Base-by-base conservation (phyloP, 2,888 invertebrate genomes). In the Apotomis capreana region DNA sequence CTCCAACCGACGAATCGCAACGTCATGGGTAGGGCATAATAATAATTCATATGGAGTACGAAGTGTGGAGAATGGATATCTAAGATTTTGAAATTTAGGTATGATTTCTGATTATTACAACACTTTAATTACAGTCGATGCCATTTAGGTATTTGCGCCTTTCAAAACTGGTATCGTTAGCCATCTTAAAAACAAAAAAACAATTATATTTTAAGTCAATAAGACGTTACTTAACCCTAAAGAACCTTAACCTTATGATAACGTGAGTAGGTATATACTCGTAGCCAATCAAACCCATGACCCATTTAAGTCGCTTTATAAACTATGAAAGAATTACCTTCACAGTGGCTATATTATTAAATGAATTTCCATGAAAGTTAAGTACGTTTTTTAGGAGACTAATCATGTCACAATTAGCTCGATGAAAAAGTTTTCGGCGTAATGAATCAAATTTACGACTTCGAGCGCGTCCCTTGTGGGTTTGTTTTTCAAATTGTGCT, bases 371-470 rank as follows among this genome's bases (percentile, higher is more conserved):
- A 58, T 51, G 37, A 70, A 61, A 60, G 46, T 70, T 65, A 40
- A 6, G 40, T 40, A 15, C 13, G 2, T 67, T 65, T 70, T 64
- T 61, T 67, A 51, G 26, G 52, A 49, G 37, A 13, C 61, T 71
- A 61, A 71, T 51, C 55, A 57, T 67, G 67, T 67, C 51, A 51
- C 57, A 71, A 71, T 67, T 67, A 71, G 61, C 61, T 67, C 51
- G 26, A 67, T 61, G 54, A 67, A 61, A 70, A 71, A 67, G 61
- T 57, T 71, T 65, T 13, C n/a, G 13, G 51, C 62, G 59, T 68
- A 68, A 71, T 70, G 61, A 71, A 71, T 68, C 61, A 68, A 68
- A 68, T 58, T 62, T 62, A 55, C 55, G 62, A 70, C 13, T 67
- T 71, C 68, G 70, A 74, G 69, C 54, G 63, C 51, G 67, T 51